These are phyloP conservation scores for Quadriops clusia DNA, from an alignment of 2,888 invertebrate genomes.

Conservation along the genomic window DNA sequence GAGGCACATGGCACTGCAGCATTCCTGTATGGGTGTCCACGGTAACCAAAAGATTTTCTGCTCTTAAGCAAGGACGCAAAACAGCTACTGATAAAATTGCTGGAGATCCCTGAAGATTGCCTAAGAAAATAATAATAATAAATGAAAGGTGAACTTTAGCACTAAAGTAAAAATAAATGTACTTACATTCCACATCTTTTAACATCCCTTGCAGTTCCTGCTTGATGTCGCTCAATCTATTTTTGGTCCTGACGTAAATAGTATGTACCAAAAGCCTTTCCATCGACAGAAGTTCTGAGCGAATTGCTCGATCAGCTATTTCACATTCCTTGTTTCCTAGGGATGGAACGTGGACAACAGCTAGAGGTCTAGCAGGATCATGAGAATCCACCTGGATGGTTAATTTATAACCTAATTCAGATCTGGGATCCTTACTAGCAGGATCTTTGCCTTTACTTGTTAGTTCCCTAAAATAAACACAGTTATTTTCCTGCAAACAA, in stretches of 20 bases:
- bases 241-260: constrained; percentile 83
- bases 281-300: constrained; percentile 88
- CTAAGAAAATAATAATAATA: constrained; percentile 35
- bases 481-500: constrained; percentile 1
- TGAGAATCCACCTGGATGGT: constrained; percentile 79
- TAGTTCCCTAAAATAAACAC: constrained; percentile 43
- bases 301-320: constrained; percentile 64
- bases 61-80: constrained; percentile 77
- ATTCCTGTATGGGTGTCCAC: constrained; percentile 92
- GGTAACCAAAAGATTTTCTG: constrained; percentile 83
- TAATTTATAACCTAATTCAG: constrained; percentile 78
- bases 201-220: constrained; percentile 60
- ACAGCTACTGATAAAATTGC: constrained; percentile 86
- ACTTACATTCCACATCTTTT: constrained; percentile 60
- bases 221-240: constrained; percentile 71
- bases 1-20: constrained; percentile 83
- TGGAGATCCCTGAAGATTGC: constrained; percentile 82
- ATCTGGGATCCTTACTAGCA: constrained; percentile 51
- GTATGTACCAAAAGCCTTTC: constrained; percentile 90
- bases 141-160: neutral
- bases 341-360: constrained; percentile 55
- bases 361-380: constrained; percentile 64
- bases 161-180: constrained; percentile 6
- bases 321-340: constrained; percentile 58
- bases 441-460: constrained; percentile 39